phyloP scores from a whole-genome alignment of 2,888 invertebrate genomes.

The Drosophila siamana region DNA sequence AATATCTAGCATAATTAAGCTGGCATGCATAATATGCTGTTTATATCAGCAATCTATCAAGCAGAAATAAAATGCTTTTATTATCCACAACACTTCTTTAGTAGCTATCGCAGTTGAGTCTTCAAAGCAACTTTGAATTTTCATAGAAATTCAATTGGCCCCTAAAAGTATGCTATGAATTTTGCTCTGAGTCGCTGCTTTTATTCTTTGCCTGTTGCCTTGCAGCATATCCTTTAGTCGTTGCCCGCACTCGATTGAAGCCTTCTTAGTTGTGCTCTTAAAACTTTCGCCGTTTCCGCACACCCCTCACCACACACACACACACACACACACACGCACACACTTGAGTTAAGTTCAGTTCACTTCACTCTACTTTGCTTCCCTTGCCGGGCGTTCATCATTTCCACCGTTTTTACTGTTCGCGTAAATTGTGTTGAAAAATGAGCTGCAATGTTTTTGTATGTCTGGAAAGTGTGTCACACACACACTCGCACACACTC shows the following conservation, averaged over 20 bases:
- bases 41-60: too few relatives aligned
- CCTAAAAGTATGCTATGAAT: background rate
- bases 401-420: conserved; percentile 24
- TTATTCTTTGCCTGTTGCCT: too few relatives aligned
- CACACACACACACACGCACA: too few relatives aligned
- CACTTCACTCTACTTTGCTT: background rate
- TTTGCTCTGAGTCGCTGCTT: background rate
- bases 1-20: too few relatives aligned
- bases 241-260: background rate
- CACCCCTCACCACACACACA: background rate
- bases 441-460: conserved; percentile 56
- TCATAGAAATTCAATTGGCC: background rate
- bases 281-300: conserved; percentile 55
- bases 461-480: conserved; percentile 62
- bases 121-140: background rate
- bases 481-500: conserved; percentile 28
- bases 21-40: too few relatives aligned
- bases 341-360: background rate
- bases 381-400: conserved; percentile 5
- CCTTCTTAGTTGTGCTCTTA: conserved; percentile 22
- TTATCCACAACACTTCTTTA: too few relatives aligned
- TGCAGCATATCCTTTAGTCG: conserved; percentile 1
- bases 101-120: background rate
- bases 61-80: too few relatives aligned
- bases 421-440: conserved; percentile 54